Base-by-base conservation (phyloP, 2,113 vertebrate genomes). In the Macaca mulatta region DNA sequence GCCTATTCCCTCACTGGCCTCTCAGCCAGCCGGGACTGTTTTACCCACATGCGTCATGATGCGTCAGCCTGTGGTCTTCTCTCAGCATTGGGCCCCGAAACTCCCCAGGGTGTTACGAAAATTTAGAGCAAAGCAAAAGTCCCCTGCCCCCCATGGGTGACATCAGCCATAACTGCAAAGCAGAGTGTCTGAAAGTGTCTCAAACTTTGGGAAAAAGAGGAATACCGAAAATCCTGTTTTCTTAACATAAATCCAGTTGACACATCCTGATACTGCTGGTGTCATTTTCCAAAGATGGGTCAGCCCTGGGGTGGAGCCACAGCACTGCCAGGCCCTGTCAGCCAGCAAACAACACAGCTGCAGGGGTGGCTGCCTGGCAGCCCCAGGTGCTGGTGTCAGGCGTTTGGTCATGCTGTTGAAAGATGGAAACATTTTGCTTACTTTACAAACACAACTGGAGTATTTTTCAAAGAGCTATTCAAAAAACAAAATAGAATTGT, bases 201-300 rank as follows among this genome's bases (percentile, higher is more conserved):
- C 35, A 55, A 52, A 38, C 93, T 40, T 78, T 23, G 5, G 52
- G 79, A 75, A 72, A 10, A 9, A 43, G 32, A 48, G n/a, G 43
- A 70, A 32, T 20, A 27, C n/a, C 70, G 27, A 4, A 75, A 27
- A 11, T 3, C 32, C 11, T 32, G 5, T 59, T 82, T 77, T 78
- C 27, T 70, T 64, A 61, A 35, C 83, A 52, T 57, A 52, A 67
- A 25, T 30, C 22, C 27, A 23, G 74, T 1, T 12, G 38, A 40
- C 35, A 13, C 13, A 35, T 43, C 20, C 74, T 0, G n/a, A 3
- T 0, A 8, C 0, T 13, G 38, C 25, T 16, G n/a, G 27, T 27
- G n/a, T 50, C 48, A 5, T 8, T 23, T 43, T 32, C n/a, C 61
- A 27, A 43, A 22, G 43, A 7, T 5, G 7, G 84, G 22, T 4